Evolutionary conservation across 2,888 invertebrate genomes (phyloP).

Genomic region (Monochamus alternatus): DNA sequence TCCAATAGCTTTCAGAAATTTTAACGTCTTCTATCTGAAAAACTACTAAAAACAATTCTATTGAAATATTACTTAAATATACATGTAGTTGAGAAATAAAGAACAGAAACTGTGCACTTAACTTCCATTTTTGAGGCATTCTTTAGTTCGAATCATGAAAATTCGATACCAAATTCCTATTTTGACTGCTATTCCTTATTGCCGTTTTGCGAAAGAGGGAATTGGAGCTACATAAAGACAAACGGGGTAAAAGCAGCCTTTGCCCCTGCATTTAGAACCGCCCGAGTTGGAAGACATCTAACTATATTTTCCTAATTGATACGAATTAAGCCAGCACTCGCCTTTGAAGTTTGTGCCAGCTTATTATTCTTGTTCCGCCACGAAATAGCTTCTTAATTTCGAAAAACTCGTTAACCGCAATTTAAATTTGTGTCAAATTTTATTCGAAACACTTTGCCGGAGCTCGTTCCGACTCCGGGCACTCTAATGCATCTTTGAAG

Average conservation of each 20-base stretch:
- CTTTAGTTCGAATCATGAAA: too few species aligned
- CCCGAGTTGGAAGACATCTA: conserved; percentile 60
- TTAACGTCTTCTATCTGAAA: too few species aligned
- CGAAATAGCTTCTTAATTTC: conserved; percentile 69
- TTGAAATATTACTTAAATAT: too few species aligned
- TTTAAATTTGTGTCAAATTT: conserved; percentile 69
- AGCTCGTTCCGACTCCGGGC: conserved; percentile 45
- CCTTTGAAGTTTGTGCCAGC: conserved; percentile 66
- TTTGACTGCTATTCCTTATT: neutral
- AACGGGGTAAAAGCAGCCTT: conserved; percentile 12
- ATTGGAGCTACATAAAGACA: conserved; percentile 9
- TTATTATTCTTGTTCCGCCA: conserved; percentile 67
- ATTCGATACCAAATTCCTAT: too few species aligned
- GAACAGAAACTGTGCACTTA: too few species aligned
- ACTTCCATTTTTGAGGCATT: too few species aligned
- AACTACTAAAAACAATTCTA: too few species aligned
- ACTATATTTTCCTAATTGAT: conserved; percentile 69
- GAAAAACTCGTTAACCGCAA: conserved; percentile 69
- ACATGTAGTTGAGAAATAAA: too few species aligned
- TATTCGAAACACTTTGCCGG: conserved; percentile 63
- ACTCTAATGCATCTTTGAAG: conserved; percentile 54
- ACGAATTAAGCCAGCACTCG: conserved; percentile 66
- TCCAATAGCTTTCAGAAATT: too few species aligned
- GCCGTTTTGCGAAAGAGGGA: neutral
- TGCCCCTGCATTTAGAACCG: conserved; percentile 26